Evolutionary conservation across 2,113 vertebrate species (phyloP).

Genomic region (Melanerpes formicivorus): DNA sequence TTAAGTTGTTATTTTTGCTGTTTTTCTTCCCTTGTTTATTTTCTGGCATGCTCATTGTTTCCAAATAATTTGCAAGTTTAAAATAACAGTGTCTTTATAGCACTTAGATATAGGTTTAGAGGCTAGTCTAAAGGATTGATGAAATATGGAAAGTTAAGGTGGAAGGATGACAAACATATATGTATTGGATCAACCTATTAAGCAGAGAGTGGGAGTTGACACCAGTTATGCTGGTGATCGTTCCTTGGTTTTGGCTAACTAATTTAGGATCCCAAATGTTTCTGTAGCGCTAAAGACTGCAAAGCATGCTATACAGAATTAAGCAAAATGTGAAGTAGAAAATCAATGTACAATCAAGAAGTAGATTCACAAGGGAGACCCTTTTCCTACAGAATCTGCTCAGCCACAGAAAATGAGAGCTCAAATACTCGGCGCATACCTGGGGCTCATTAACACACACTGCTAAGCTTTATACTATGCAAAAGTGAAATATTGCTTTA

Average conservation of each 20-base stretch:
- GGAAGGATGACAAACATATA: background rate
- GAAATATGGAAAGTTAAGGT: background rate
- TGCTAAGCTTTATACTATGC: background rate
- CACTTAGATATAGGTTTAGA: background rate
- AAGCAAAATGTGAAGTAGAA: background rate
- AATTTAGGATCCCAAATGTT: background rate
- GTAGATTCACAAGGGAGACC: background rate
- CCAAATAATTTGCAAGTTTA: background rate
- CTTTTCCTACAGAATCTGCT: background rate
- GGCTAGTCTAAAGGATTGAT: background rate
- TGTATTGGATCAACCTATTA: background rate
- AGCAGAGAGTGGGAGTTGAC: background rate
- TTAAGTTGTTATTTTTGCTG: no score
- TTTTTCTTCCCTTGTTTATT: background rate
- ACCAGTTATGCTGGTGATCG: background rate
- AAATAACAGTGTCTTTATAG: background rate
- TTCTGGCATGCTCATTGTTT: background rate
- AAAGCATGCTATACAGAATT: background rate
- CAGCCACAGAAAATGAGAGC: background rate
- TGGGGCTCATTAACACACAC: background rate
- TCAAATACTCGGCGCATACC: background rate
- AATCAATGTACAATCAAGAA: background rate
- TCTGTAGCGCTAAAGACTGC: background rate
- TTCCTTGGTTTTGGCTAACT: background rate
- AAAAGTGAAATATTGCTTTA: conserved; percentile 25